Conservation (phyloP, 2,888 invertebrate genomes). For the Trilocha varians region DNA sequence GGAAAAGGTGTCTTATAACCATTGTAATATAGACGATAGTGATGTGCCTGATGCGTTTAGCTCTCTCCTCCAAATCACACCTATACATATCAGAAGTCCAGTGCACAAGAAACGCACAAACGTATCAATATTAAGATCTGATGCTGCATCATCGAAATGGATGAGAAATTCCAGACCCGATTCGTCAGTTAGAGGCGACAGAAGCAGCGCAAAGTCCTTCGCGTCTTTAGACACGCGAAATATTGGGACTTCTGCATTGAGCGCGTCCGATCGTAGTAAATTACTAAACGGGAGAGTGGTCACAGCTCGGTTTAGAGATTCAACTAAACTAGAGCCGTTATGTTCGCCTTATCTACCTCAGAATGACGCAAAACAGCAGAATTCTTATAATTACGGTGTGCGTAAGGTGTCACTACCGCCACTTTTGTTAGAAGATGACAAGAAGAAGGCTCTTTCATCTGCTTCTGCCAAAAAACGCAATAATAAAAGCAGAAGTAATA, state of each 20-base stretch:
- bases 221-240: conserved; percentile 56
- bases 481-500: conserved; percentile 26
- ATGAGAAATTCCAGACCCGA: conserved; percentile 56
- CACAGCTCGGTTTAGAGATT: conserved; percentile 53
- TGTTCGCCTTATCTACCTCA: conserved; percentile 43
- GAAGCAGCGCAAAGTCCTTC: conserved; percentile 65
- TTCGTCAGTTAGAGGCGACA: conserved; percentile 53
- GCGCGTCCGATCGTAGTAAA: conserved; percentile 44
- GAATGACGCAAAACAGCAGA: conserved; percentile 32
- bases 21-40: conserved; percentile 32
- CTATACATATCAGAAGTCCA: conserved; percentile 55
- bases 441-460: conserved; percentile 32
- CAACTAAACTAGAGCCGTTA: conserved; percentile 47
- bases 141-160: conserved; percentile 64
- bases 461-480: conserved; percentile 46
- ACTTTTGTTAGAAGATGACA: conserved; percentile 55
- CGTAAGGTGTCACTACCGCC: conserved; percentile 65
- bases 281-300: conserved; percentile 41
- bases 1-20: conserved; percentile 38
- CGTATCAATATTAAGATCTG: conserved; percentile 56
- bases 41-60: conserved; percentile 51
- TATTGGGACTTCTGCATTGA: conserved; percentile 35
- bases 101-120: conserved; percentile 44
- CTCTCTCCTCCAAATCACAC: conserved; percentile 60
- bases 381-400: conserved; percentile 35